A percentile compares a stretch with the other conserved stretches of the same genome.
Evolutionary conservation across 2,113 vertebrate genomes (phyloP).

Genomic region (Xiphophorus couchianus): DNA sequence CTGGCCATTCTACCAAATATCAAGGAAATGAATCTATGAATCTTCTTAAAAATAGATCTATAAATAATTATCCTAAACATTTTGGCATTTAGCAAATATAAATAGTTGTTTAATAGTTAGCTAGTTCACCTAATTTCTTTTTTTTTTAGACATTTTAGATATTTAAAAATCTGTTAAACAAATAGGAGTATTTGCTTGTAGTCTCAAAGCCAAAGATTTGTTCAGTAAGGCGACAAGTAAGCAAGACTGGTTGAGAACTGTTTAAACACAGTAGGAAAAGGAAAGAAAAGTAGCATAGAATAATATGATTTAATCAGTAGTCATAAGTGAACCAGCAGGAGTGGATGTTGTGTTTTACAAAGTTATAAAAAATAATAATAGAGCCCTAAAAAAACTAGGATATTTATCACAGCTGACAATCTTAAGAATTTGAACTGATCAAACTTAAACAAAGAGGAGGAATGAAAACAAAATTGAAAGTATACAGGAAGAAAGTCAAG

Average conservation of each 20-base stretch:
- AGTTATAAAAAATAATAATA: background rate
- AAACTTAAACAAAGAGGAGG: background rate
- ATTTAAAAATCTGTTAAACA: background rate
- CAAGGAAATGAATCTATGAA: too few species aligned
- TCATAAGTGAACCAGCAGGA: conserved; percentile 17
- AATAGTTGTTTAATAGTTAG: background rate
- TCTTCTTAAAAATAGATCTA: too few species aligned
- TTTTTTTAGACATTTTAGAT: background rate
- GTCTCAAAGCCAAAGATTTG: background rate
- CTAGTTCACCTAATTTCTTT: background rate
- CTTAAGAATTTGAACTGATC: conserved; percentile 25
- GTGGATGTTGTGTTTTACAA: conserved; percentile 22
- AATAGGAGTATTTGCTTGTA: background rate
- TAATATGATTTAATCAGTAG: conserved; percentile 20
- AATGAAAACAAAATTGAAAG: background rate
- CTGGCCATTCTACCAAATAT: too few species aligned
- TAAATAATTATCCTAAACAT: too few species aligned
- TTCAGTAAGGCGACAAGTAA: background rate
- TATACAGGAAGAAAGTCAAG: background rate
- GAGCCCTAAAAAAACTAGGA: conserved; percentile 4
- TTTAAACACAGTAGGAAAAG: conserved; percentile 1
- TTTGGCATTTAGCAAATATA: background rate
- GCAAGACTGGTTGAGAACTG: conserved; percentile 8
- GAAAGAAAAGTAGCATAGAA: background rate
- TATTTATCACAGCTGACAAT: conserved; percentile 16